Percentiles rank a stretch among this genome's conserved stretches.
These are phyloP conservation scores for Drosophila ohnishii DNA, from an alignment of 1,140 invertebrate species.

Conservation along the genomic window DNA sequence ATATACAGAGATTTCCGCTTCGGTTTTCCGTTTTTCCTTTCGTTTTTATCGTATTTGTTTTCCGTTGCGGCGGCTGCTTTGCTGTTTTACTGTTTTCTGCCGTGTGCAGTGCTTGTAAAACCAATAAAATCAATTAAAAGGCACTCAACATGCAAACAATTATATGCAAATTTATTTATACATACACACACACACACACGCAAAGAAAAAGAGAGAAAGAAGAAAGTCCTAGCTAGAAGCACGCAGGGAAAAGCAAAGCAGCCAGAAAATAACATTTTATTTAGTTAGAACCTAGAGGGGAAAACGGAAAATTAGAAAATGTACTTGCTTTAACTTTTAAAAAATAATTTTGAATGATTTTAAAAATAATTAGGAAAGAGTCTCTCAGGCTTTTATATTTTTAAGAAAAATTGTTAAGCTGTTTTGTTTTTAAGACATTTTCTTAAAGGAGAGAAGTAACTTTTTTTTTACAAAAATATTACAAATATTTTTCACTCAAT, in stretches of 20 bases:
- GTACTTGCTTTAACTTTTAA: neutral
- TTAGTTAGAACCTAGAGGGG: conserved; percentile 8
- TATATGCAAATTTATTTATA: conserved; percentile 81
- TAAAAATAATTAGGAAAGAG: too few species aligned
- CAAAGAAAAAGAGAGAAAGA: neutral
- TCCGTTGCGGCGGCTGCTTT: conserved; percentile 15
- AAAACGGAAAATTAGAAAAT: neutral
- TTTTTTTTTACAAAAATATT: neutral
- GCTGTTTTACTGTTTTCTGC: conserved; percentile 18
- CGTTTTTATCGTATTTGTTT: conserved; percentile 13
- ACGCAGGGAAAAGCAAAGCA: conserved; percentile 38
- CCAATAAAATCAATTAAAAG: conserved; percentile 82
- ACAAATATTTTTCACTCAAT: neutral
- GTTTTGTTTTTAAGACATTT: neutral
- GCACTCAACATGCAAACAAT: conserved; percentile 80
- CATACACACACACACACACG: conserved; percentile 34
- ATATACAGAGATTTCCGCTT: conserved; percentile 29
- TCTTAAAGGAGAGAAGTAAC: accelerated
- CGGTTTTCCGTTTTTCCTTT: conserved; percentile 9
- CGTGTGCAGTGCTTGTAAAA: conserved; percentile 65
- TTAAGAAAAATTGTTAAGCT: neutral
- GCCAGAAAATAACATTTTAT: conserved; percentile 60
- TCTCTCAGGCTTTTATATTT: neutral
- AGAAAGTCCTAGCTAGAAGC: conserved; percentile 12
- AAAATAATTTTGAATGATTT: neutral